Evolutionary conservation across 2,797 vertebrate genomes (phyloP).

Genomic region (Chelmon rostratus): DNA sequence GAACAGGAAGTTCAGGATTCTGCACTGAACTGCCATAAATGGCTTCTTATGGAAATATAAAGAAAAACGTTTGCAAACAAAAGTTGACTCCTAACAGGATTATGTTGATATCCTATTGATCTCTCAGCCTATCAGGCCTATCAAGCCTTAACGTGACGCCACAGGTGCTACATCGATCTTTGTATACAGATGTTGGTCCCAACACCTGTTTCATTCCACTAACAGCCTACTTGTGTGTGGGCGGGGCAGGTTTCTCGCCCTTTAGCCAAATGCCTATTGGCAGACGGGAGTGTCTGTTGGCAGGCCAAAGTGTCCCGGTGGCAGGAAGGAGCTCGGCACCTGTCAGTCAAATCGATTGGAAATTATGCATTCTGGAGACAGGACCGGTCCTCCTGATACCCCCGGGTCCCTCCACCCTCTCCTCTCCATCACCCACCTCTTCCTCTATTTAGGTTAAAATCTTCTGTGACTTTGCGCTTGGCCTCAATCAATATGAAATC

Average conservation of each 20-base stretch:
- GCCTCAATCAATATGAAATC: neutral
- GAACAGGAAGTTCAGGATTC: too few relatives aligned
- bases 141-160: neutral
- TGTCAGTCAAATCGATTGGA: constrained; percentile 45
- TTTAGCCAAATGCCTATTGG: constrained; percentile 18
- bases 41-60: too few relatives aligned
- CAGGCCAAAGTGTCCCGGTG: constrained; percentile 11
- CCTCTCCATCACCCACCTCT: neutral
- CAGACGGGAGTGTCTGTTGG: constrained; percentile 20
- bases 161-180: neutral
- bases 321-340: constrained; percentile 50
- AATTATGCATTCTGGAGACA: constrained; percentile 27
- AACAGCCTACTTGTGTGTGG: neutral
- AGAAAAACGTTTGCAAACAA: neutral
- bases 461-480: neutral
- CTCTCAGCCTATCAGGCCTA: neutral
- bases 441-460: neutral
- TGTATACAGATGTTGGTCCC: neutral
- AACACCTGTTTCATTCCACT: constrained; percentile 17
- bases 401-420: neutral
- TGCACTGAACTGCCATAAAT: too few relatives aligned
- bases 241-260: neutral
- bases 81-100: too few relatives aligned
- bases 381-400: neutral
- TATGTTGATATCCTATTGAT: too few relatives aligned